Base-by-base conservation (phyloP, 2,113 vertebrate genomes). In the Caretta caretta region DNA sequence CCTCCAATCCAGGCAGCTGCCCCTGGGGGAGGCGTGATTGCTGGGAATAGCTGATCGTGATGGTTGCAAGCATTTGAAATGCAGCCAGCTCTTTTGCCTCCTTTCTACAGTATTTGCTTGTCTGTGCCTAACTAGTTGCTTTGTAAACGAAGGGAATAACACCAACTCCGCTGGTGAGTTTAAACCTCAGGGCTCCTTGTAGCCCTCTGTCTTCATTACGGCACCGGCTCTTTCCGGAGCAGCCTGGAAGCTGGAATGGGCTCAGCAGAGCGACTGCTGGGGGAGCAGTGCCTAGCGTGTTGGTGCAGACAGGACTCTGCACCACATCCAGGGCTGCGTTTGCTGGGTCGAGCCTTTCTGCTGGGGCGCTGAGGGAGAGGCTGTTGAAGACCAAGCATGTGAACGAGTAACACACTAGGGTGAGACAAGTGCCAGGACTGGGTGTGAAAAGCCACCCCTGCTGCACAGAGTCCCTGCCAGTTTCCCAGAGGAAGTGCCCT, bases 211-310 rank as follows among this genome's bases (percentile, higher is more conserved):
- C 12, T 51, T 53, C 51, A 14, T 82, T 75, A 38, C 10, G 69
- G 35, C 20, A 10, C 16, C n/a, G 20, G 78, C 49, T 86, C n/a
- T 54, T 51, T 46, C 69, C 27, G 2, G 17, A 75, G 54, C 5
- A 35, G 46, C 3, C 0, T 2, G 65, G 31, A 7, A 51, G 42
- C 31, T 80, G 14, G 0, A 0, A 59, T 79, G 78, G 76, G 80
- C 10, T 12, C 65, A 31, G 5, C 3, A 25, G n/a, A 42, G 12
- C 6, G 92, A n/a, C 24, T 4, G 0, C 46, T 38, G 42, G 1
- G 9, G 57, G 75, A 90, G 53, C 75, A 85, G 51, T 0, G 2
- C 59, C 16, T 69, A 83, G 22, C 13, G 80, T 2, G 0, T 88
- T 76, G 48, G 42, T 27, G 29, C 83, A 76, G 27, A 27, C 50